Evolutionary conservation across 2,113 vertebrate genomes (phyloP).

Genomic region (Labeo catla): DNA sequence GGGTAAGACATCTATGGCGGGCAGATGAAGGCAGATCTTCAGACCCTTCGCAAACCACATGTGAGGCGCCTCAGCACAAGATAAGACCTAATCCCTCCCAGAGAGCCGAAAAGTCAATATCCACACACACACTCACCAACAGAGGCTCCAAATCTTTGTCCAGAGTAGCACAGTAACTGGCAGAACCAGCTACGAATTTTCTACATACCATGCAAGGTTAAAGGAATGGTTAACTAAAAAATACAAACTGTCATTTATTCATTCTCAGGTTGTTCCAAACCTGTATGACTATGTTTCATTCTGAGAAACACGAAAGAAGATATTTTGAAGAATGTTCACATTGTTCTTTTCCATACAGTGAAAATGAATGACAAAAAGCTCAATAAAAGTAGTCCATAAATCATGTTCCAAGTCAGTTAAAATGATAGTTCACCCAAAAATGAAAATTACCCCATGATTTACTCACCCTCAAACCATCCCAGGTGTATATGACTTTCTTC

Average conservation of each 20-base stretch:
- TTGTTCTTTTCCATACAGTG: neutral
- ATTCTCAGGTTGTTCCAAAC: neutral
- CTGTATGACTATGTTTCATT: neutral
- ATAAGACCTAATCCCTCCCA: slow-evolving; percentile 74
- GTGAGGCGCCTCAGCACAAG: slow-evolving; percentile 67
- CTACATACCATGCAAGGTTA: neutral
- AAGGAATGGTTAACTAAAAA: neutral
- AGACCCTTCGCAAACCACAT: slow-evolving; percentile 61
- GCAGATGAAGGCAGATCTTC: slow-evolving; percentile 74
- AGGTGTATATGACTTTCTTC: no score
- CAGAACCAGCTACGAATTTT: neutral
- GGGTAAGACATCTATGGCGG: slow-evolving; percentile 66
- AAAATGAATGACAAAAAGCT: neutral
- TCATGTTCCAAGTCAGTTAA: neutral
- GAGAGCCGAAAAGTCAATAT: slow-evolving; percentile 73
- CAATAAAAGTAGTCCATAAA: neutral
- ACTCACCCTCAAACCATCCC: no score
- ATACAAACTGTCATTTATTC: neutral
- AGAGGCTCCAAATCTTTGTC: slow-evolving; percentile 21
- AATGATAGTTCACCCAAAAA: no score
- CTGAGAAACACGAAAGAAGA: neutral
- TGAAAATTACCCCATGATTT: no score
- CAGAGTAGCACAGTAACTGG: neutral
- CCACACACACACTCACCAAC: slow-evolving; percentile 53
- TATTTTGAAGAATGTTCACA: neutral